Percentiles rank a stretch among this genome's conserved stretches.
These are phyloP conservation scores for Sthenelais limicola DNA, from an alignment of 2,888 invertebrate genomes.

Conservation along the genomic window DNA sequence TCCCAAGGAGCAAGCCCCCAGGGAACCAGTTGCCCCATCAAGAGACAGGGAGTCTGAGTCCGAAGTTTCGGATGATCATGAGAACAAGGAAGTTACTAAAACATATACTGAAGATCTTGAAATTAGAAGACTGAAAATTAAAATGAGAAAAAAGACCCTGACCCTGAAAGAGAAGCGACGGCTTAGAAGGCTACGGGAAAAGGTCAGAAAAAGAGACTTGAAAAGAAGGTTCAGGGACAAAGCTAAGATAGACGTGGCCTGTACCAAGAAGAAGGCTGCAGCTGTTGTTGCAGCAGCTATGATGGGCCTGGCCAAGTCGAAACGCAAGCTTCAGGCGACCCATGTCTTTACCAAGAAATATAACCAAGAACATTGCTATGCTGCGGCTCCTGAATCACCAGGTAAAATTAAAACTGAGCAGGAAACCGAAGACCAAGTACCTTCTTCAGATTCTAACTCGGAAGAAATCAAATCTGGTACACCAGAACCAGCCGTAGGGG, in stretches of 20 bases:
- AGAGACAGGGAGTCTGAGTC: not conserved
- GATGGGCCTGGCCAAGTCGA: not conserved
- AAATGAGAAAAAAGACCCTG: slow-evolving; percentile 27
- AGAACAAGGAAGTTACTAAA: slow-evolving; percentile 9
- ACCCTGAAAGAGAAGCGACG: slow-evolving; percentile 40
- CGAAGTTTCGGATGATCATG: not conserved
- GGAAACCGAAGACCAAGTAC: too few relatives aligned
- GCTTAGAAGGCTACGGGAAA: slow-evolving; percentile 41
- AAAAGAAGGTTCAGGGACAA: slow-evolving; percentile 18
- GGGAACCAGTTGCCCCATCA: not conserved
- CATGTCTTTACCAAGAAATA: slow-evolving; percentile 25
- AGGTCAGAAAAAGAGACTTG: slow-evolving; percentile 24
- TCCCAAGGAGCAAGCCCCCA: not conserved
- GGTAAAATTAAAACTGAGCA: too few relatives aligned
- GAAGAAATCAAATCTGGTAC: too few relatives aligned
- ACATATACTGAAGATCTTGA: slow-evolving; percentile 44
- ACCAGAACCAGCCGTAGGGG: too few relatives aligned
- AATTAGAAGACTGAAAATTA: slow-evolving; percentile 38
- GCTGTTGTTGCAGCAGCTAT: slow-evolving; percentile 8
- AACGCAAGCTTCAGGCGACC: slow-evolving; percentile 21
- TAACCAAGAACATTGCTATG: slow-evolving; percentile 48
- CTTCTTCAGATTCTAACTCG: too few relatives aligned
- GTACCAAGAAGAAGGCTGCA: slow-evolving; percentile 9
- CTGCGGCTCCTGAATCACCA: slow-evolving; percentile 35
- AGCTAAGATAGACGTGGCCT: not conserved